These are phyloP conservation scores for Brachionichthys hirsutus DNA, from an alignment of 2,113 vertebrate genomes.

Conservation along the genomic window DNA sequence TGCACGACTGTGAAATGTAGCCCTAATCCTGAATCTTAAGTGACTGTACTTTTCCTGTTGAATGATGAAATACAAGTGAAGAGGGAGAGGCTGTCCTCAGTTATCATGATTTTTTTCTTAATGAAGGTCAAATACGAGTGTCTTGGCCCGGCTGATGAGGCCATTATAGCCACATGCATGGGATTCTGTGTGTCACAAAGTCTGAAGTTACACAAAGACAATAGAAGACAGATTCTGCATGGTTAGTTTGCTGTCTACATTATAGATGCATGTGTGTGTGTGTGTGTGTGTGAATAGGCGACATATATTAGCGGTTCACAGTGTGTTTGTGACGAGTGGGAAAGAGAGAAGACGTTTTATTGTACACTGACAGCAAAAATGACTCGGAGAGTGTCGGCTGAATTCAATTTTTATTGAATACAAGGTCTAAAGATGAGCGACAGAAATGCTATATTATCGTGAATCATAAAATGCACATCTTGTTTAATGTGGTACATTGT, in stretches of 20 bases:
- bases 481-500: conserved; percentile 50
- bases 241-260: conserved; percentile 31
- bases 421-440: conserved; percentile 63
- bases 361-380: conserved; percentile 48
- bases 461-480: conserved; percentile 65
- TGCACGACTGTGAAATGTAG: conserved; percentile 81
- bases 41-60: conserved; percentile 75
- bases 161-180: neutral
- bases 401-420: conserved; percentile 61
- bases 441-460: conserved; percentile 68
- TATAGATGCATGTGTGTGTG: conserved; percentile 13
- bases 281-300: neutral
- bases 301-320: conserved; percentile 37
- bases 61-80: conserved; percentile 59
- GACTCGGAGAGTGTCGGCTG: conserved; percentile 41
- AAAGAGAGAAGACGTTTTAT: conserved; percentile 53
- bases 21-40: conserved; percentile 74
- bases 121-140: conserved; percentile 7
- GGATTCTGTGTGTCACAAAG: conserved; percentile 10
- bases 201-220: neutral
- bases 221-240: neutral
- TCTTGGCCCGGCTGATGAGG: neutral
- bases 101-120: conserved; percentile 37
- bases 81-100: conserved; percentile 19
- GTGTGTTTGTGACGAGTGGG: conserved; percentile 49